phyloP scores from a whole-genome alignment of 1,140 invertebrate genomes.

The Zaprionus davidi region DNA sequence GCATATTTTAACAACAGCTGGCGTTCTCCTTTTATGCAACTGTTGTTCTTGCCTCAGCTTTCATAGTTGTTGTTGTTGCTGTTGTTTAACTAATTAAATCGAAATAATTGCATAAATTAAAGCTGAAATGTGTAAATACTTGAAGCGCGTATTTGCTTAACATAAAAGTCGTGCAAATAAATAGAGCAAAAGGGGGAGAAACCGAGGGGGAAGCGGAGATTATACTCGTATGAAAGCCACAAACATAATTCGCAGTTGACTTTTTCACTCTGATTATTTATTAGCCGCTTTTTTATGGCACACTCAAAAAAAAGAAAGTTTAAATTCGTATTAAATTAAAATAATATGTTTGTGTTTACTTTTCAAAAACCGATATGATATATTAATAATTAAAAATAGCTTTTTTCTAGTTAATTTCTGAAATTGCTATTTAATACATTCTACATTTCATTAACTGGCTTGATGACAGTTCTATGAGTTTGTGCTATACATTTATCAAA shows the following conservation, averaged over 20 bases:
- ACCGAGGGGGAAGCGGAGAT: background rate
- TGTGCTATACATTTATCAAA: background rate
- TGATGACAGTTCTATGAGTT: background rate
- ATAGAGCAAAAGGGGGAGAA: background rate
- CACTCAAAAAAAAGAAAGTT: background rate
- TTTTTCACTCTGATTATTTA: constrained; percentile 2
- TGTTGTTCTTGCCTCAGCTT: background rate
- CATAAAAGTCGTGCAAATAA: constrained; percentile 38
- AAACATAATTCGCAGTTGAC: background rate
- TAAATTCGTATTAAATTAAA: background rate
- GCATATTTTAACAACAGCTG: constrained; percentile 66
- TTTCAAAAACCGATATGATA: background rate
- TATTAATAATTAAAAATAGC: background rate
- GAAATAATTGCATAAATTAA: constrained; percentile 69
- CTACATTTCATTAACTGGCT: background rate
- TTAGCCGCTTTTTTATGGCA: background rate
- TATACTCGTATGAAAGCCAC: background rate
- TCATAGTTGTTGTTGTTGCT: constrained; percentile 13
- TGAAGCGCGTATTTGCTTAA: constrained; percentile 22
- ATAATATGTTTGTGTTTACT: background rate
- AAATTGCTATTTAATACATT: background rate
- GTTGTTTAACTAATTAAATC: constrained; percentile 60
- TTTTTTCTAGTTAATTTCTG: background rate
- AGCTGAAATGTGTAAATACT: constrained; percentile 30
- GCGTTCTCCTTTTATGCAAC: constrained; percentile 29